Conservation (phyloP, 2,113 vertebrate species). For the Pimephales promelas region DNA sequence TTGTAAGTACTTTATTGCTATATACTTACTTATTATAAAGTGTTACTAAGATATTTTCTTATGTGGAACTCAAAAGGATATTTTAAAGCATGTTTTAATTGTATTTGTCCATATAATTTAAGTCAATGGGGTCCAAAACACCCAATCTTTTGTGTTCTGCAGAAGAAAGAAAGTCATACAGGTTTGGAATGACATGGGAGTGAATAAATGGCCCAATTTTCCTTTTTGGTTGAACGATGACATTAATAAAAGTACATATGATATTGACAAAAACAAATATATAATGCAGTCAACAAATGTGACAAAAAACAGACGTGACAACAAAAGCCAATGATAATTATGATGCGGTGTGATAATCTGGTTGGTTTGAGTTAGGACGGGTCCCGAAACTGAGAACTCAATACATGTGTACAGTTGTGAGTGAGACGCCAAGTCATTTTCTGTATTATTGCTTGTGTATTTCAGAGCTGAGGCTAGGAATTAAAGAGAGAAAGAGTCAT, state of each 20-base stretch:
- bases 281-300: not conserved
- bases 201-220: not conserved
- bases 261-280: not conserved
- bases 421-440: slow-evolving; percentile 5
- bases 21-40: too few relatives aligned
- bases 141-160: not conserved
- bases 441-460: slow-evolving; percentile 30
- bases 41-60: too few relatives aligned
- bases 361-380: not conserved
- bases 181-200: not conserved
- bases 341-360: not conserved
- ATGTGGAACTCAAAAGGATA: not conserved
- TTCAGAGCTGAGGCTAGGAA: slow-evolving; percentile 5
- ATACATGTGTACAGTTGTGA: not conserved
- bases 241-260: not conserved
- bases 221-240: not conserved
- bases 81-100: not conserved
- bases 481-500: slow-evolving; percentile 38
- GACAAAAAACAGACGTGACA: not conserved
- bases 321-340: not conserved
- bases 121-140: not conserved
- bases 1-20: too few relatives aligned
- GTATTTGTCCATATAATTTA: not conserved
- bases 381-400: not conserved
- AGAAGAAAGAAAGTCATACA: not conserved